These are phyloP conservation scores for Ptychodera flava DNA, from an alignment of 35 echinoderm and acorn worm genomes.

Conservation along the genomic window DNA sequence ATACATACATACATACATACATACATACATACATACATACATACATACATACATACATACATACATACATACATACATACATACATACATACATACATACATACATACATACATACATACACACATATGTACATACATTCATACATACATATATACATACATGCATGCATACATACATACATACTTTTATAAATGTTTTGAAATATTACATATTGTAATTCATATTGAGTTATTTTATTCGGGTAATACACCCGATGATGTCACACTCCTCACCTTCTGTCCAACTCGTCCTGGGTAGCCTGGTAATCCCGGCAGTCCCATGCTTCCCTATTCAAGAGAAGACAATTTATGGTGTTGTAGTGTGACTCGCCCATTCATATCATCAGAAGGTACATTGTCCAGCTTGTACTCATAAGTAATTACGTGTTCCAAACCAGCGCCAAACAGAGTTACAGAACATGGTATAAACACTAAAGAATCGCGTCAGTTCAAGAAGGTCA, in stretches of 20 bases:
- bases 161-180: not conserved
- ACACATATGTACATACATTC: not conserved
- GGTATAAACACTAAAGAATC: too few relatives aligned
- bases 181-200: too few relatives aligned
- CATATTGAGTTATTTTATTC: too few relatives aligned
- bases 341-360: too few relatives aligned
- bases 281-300: not conserved
- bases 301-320: not conserved
- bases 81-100: not conserved
- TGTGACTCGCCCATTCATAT: too few relatives aligned
- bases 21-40: not conserved
- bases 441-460: too few relatives aligned
- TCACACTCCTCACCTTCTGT: not conserved
- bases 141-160: not conserved
- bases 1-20: slow-evolving; percentile 2
- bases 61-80: not conserved
- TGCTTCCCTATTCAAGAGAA: not conserved
- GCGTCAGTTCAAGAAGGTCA: too few relatives aligned
- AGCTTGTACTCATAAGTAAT: too few relatives aligned
- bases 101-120: not conserved
- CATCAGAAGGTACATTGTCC: too few relatives aligned
- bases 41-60: not conserved
- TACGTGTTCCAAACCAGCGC: too few relatives aligned
- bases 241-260: too few relatives aligned
- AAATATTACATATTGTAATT: too few relatives aligned